Evolutionary conservation across 2,888 invertebrate genomes (phyloP).

Genomic region (Ceramica pisi): DNA sequence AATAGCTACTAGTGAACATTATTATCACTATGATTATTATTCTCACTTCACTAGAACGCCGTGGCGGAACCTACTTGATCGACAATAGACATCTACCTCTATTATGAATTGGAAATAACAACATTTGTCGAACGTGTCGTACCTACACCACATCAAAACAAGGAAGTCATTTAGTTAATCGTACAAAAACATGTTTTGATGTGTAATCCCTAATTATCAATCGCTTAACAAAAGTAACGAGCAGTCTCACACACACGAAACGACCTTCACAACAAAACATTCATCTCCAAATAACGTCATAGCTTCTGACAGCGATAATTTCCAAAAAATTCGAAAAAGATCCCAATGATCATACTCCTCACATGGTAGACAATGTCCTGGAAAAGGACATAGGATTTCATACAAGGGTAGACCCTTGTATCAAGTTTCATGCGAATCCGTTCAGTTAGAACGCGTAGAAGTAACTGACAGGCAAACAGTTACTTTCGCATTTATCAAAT

Average conservation of each 20-base stretch:
- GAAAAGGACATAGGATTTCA: too few relatives aligned
- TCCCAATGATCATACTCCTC: too few relatives aligned
- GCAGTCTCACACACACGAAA: not conserved
- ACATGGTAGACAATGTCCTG: too few relatives aligned
- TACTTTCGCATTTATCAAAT: too few relatives aligned
- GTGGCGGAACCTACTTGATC: conserved; percentile 11
- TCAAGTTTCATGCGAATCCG: too few relatives aligned
- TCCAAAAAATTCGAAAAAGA: too few relatives aligned
- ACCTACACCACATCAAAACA: conserved; percentile 8
- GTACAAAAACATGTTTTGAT: not conserved
- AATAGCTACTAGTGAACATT: conserved; percentile 32
- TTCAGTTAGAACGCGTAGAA: too few relatives aligned
- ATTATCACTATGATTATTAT: conserved; percentile 31
- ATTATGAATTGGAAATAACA: conserved; percentile 31
- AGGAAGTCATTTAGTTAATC: conserved; percentile 39
- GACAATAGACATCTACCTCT: conserved; percentile 21
- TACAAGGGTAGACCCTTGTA: too few relatives aligned
- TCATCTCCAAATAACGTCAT: conserved; percentile 11
- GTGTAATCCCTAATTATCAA: not conserved
- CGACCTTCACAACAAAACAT: not conserved
- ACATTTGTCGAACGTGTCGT: conserved; percentile 12
- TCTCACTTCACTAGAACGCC: not conserved
- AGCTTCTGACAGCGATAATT: too few relatives aligned
- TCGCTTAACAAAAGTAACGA: not conserved
- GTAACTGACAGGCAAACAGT: too few relatives aligned